Conservation (phyloP, 2,797 vertebrate genomes). For the Parauchenoglanis punctatus region DNA sequence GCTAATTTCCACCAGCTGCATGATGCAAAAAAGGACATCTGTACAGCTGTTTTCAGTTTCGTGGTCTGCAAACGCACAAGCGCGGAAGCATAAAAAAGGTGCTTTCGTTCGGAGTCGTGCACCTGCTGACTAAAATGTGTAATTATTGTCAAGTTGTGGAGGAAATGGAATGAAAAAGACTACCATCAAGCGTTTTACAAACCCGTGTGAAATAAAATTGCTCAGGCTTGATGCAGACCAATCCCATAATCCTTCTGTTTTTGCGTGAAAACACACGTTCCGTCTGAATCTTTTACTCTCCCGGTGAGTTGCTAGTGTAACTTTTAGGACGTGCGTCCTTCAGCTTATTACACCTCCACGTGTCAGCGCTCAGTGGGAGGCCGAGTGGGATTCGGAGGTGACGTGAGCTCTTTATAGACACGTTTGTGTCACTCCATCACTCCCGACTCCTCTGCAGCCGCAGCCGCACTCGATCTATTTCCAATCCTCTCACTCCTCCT, state of each 20-base stretch:
- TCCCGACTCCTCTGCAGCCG: background rate
- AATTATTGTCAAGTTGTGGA: background rate
- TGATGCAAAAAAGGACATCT: background rate
- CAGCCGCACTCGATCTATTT: background rate
- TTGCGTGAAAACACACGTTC: background rate
- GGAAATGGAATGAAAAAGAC: too few species aligned
- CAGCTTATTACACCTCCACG: background rate
- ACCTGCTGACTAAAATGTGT: background rate
- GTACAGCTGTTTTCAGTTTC: background rate
- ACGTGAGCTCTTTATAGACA: background rate
- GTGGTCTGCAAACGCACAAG: background rate
- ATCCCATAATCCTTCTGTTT: background rate
- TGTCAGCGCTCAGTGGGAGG: conserved; percentile 7
- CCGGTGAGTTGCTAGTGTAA: background rate
- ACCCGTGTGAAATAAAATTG: background rate
- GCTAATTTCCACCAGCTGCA: background rate
- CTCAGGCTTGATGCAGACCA: background rate
- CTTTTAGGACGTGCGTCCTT: background rate
- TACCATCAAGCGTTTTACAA: background rate
- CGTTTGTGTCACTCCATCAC: background rate
- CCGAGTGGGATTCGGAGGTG: background rate
- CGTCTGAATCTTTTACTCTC: background rate
- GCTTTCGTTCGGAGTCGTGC: background rate
- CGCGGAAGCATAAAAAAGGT: too few species aligned
- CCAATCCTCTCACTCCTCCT: background rate